Evolutionary conservation across 2,113 vertebrate genomes (phyloP).

Genomic region (Passer montanus): DNA sequence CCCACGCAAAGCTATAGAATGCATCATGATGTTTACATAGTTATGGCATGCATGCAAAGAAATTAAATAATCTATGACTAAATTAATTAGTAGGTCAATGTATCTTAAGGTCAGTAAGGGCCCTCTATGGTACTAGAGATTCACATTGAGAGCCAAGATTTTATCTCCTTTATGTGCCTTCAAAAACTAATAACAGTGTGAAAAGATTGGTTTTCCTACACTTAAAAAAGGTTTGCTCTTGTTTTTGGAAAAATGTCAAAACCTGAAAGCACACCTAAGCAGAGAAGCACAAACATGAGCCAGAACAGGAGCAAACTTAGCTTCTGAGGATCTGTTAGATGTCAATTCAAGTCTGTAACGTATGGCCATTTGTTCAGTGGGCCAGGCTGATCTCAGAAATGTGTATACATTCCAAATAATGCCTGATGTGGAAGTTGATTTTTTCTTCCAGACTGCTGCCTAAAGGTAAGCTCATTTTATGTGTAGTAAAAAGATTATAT

Average conservation of each 20-base stretch:
- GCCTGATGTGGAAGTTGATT: neutral
- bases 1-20: neutral
- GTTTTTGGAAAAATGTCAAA: neutral
- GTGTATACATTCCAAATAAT: rapidly evolving
- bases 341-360: neutral
- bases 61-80: neutral
- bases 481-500: neutral
- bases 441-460: neutral
- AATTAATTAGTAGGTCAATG: neutral
- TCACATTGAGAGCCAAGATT: neutral
- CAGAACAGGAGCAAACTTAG: neutral
- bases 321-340: neutral
- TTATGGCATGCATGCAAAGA: neutral
- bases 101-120: neutral
- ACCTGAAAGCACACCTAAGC: neutral
- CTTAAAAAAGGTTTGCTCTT: neutral
- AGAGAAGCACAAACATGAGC: neutral
- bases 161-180: neutral
- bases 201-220: neutral
- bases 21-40: neutral
- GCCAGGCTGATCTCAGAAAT: neutral
- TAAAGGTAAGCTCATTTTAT: neutral
- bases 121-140: neutral
- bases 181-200: neutral
- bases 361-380: neutral